Evolutionary conservation across 2,888 invertebrate species (phyloP).

Genomic region (Lycia hirtaria): DNA sequence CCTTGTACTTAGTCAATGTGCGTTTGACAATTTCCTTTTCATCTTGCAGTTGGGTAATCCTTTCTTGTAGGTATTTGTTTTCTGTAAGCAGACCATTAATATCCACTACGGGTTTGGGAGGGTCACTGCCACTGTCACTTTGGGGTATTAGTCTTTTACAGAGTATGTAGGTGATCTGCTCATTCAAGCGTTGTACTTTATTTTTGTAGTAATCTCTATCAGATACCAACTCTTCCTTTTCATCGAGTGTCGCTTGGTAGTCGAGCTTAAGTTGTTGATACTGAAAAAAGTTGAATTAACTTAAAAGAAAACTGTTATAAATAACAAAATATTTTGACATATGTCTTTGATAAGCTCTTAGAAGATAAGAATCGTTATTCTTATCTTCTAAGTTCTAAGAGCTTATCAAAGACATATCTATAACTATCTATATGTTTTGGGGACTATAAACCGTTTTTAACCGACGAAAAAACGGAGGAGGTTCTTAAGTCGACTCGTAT

Average conservation of each 20-base stretch:
- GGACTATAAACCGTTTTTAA: too few species aligned
- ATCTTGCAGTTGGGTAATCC: constrained; percentile 90
- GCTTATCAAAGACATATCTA: too few species aligned
- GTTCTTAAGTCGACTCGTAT: too few species aligned
- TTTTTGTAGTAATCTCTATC: constrained; percentile 93
- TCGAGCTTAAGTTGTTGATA: constrained; percentile 91
- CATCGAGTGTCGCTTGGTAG: constrained; percentile 91
- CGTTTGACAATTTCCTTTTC: constrained; percentile 91
- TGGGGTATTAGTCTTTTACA: constrained; percentile 76
- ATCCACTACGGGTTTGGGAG: constrained; percentile 87
- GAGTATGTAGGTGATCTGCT: constrained; percentile 89
- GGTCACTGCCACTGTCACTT: constrained; percentile 55
- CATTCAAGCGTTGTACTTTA: constrained; percentile 93
- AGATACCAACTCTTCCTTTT: constrained; percentile 92
- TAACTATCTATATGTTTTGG: too few species aligned
- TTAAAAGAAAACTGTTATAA: too few species aligned
- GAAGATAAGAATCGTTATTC: too few species aligned
- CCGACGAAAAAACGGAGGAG: too few species aligned
- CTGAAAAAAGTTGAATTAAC: constrained; percentile 63
- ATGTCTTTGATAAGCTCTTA: too few species aligned
- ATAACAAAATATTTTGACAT: too few species aligned
- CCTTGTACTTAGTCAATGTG: constrained; percentile 91
- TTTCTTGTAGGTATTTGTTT: constrained; percentile 93
- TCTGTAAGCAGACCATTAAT: constrained; percentile 92
- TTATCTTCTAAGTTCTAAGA: too few species aligned